Conservation (phyloP, 1,140 invertebrate genomes). For the Venturia canescens region DNA sequence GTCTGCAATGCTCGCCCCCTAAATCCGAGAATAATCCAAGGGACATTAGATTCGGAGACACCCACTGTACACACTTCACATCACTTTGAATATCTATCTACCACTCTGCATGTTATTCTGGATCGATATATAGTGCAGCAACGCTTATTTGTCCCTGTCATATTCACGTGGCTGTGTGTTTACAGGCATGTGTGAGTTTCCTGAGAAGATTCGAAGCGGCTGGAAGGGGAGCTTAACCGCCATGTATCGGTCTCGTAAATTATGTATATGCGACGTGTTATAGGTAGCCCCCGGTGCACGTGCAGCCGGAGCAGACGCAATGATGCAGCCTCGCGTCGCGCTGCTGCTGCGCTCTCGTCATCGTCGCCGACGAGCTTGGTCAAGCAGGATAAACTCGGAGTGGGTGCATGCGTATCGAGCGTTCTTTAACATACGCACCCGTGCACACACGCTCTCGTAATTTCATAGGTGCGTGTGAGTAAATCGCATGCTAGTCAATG, state of each 20-base stretch:
- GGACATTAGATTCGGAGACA: too few relatives aligned
- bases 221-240: neutral
- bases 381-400: too few relatives aligned
- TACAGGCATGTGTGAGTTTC: constrained; percentile 16
- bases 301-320: neutral
- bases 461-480: neutral
- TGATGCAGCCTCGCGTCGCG: neutral
- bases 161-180: constrained; percentile 6
- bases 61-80: neutral
- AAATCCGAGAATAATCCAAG: too few relatives aligned
- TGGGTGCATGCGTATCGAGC: neutral
- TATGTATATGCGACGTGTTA: neutral
- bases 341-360: neutral
- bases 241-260: constrained; percentile 25
- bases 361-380: neutral
- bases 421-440: neutral
- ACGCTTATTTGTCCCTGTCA: constrained; percentile 27
- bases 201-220: neutral
- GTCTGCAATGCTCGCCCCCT: too few relatives aligned
- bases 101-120: neutral
- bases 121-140: constrained; percentile 21
- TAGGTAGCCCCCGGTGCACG: neutral
- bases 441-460: neutral
- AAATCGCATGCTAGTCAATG: neutral
- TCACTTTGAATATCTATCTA: constrained; percentile 1